These are phyloP conservation scores for Sphinx pinastri DNA, from an alignment of 2,888 invertebrate species.

Conservation along the genomic window DNA sequence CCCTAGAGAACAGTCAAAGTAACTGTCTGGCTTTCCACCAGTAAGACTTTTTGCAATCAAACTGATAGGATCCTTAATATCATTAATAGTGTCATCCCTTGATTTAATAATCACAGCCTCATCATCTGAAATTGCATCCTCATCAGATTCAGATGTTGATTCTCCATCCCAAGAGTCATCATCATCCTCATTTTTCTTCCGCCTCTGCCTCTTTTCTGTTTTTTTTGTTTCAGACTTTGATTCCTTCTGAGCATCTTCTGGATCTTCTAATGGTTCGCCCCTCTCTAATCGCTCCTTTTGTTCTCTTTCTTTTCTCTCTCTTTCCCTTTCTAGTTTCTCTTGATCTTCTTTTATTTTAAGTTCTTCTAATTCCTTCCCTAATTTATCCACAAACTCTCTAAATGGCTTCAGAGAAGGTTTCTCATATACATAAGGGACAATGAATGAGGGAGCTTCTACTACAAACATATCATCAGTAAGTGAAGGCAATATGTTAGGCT, in stretches of 20 bases:
- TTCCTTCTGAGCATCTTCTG: conserved; percentile 53
- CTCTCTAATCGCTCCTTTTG: conserved; percentile 73
- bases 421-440: conserved; percentile 96
- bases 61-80: conserved; percentile 75
- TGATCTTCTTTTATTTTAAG: conserved; percentile 69
- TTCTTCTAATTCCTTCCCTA: conserved; percentile 86
- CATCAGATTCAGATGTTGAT: conserved; percentile 79
- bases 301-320: conserved; percentile 64
- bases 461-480: conserved; percentile 96
- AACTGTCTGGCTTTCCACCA: conserved; percentile 86
- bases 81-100: conserved; percentile 80
- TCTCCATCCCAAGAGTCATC: conserved; percentile 86
- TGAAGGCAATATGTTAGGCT: conserved; percentile 87
- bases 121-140: conserved; percentile 74
- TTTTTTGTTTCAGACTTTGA: conserved; percentile 59
- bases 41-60: conserved; percentile 70
- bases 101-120: conserved; percentile 83
- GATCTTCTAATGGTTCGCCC: conserved; percentile 50
- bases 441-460: conserved; percentile 96
- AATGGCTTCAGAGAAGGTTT: conserved; percentile 93
- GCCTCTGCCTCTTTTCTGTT: conserved; percentile 62
- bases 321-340: conserved; percentile 64
- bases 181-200: conserved; percentile 78
- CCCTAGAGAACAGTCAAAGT: conserved; percentile 94
- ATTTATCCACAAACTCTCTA: conserved; percentile 88